These are phyloP conservation scores for Andrena camellia DNA, from an alignment of 2,888 invertebrate genomes.

Conservation along the genomic window DNA sequence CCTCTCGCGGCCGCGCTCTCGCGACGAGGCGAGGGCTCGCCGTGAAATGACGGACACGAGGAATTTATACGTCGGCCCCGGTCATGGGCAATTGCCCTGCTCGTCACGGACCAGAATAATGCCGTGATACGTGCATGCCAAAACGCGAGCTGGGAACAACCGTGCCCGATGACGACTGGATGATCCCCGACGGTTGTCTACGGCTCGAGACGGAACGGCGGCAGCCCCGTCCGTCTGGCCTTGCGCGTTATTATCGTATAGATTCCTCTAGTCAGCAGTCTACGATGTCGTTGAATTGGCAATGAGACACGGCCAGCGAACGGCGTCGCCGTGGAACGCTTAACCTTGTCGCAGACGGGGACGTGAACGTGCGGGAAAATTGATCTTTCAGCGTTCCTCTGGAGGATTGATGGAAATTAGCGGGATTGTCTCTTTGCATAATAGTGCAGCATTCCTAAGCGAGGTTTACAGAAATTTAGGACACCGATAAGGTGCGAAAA, in stretches of 20 bases:
- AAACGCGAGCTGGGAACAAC: conserved; percentile 38
- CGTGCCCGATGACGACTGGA: conserved; percentile 39
- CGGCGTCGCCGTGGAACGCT: conserved; percentile 6
- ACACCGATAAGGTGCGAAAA: no score
- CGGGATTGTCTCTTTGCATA: background rate
- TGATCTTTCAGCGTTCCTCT: background rate
- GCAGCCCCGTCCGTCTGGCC: conserved; percentile 48
- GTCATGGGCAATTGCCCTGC: conserved; percentile 64
- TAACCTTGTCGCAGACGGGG: background rate
- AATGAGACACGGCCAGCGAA: conserved; percentile 25
- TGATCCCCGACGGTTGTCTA: conserved; percentile 14
- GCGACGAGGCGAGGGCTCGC: background rate
- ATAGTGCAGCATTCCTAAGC: no score
- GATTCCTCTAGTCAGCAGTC: conserved; percentile 46
- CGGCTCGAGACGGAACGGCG: conserved; percentile 52
- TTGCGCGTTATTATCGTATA: conserved; percentile 59
- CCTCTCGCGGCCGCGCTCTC: background rate
- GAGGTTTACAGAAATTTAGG: no score
- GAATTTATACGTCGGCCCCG: conserved; percentile 58
- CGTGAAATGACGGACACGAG: conserved; percentile 56
- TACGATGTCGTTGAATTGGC: conserved; percentile 44
- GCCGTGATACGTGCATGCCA: conserved; percentile 53
- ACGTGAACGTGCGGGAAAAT: background rate
- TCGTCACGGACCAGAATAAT: conserved; percentile 63
- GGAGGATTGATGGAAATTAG: background rate